phyloP scores from a whole-genome alignment of 2,113 vertebrate species.

The Charadrius vociferus region DNA sequence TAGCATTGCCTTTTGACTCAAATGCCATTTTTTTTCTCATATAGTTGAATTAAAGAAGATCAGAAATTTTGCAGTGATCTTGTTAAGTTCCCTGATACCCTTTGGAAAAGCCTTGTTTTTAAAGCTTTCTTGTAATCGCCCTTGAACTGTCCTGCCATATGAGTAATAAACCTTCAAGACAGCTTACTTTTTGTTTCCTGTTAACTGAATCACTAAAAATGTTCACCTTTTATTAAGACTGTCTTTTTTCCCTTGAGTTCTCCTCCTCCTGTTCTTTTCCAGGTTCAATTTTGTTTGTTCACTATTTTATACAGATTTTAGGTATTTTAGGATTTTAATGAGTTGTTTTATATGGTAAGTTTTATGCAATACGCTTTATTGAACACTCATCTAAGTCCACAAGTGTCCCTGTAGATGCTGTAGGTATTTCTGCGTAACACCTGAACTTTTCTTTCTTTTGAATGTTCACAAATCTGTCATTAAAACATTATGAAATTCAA shows the following conservation, averaged over 20 bases:
- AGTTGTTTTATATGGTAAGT: not conserved
- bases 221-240: not conserved
- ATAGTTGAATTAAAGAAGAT: not conserved
- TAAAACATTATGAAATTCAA: not conserved
- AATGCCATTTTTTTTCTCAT: not conserved
- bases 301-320: not conserved
- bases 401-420: not conserved
- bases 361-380: not conserved
- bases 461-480: not conserved
- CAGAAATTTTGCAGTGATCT: not conserved
- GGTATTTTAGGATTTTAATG: not conserved
- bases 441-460: not conserved
- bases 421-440: not conserved
- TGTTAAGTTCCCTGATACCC: not conserved
- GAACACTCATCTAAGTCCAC: not conserved
- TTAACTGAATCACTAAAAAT: not conserved
- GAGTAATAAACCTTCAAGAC: not conserved
- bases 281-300: not conserved
- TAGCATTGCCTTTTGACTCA: not conserved
- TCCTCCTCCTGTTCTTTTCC: not conserved
- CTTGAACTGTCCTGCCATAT: not conserved
- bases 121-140: not conserved
- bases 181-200: not conserved
- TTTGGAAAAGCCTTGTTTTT: not conserved
- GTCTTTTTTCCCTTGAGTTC: not conserved